Evolutionary conservation across 2,113 vertebrate species (phyloP).

Genomic region (Rhipidura dahli): DNA sequence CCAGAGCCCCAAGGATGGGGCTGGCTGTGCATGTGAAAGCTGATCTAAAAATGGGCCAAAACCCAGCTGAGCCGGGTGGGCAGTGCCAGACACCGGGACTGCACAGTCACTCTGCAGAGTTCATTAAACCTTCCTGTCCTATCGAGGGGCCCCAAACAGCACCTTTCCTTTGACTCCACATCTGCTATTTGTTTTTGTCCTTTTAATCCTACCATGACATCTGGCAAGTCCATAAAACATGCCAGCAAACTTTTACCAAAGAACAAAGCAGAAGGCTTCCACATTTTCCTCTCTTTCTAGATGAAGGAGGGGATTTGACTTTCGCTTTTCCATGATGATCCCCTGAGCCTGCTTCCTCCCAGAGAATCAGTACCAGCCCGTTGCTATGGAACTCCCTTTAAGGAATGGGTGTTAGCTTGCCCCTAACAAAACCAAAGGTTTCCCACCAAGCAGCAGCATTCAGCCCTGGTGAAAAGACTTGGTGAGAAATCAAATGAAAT

Average conservation of each 20-base stretch:
- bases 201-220: not conserved
- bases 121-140: not conserved
- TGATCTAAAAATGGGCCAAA: not conserved
- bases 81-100: not conserved
- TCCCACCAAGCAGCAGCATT: not conserved
- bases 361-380: not conserved
- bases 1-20: not conserved
- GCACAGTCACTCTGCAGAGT: not conserved
- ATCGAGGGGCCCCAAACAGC: not conserved
- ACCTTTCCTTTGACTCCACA: not conserved
- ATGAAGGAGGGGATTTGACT: not conserved
- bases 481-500: not conserved
- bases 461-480: not conserved
- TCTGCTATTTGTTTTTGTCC: not conserved
- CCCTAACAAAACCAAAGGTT: not conserved
- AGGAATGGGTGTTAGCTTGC: not conserved
- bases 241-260: not conserved
- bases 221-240: not conserved
- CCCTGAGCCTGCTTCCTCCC: not conserved
- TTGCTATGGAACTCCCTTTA: not conserved
- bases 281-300: not conserved
- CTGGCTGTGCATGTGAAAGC: not conserved
- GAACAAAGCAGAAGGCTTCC: not conserved
- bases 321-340: not conserved
- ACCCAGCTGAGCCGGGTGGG: not conserved